Conservation (phyloP, 2,797 vertebrate species). For the Danio aesculapii region DNA sequence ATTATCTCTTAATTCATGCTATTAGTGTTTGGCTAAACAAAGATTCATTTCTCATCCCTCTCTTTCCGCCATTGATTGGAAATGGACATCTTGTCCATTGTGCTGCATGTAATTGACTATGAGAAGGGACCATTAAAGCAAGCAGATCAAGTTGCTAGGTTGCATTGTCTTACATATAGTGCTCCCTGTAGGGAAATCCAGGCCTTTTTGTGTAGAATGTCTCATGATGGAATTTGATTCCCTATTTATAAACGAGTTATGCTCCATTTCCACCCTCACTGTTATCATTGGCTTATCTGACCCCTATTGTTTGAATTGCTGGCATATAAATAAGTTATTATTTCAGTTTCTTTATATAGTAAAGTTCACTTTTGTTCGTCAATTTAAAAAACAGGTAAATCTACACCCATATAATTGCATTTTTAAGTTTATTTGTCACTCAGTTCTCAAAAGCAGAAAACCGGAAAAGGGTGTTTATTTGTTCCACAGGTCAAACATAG, state of each 20-base stretch:
- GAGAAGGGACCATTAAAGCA: conserved; percentile 31
- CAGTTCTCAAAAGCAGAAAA: too few relatives aligned
- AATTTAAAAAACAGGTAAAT: too few relatives aligned
- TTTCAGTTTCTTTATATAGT: too few relatives aligned
- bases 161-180: conserved; percentile 21
- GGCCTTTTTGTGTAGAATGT: conserved; percentile 18
- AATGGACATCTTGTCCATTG: conserved; percentile 45
- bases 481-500: too few relatives aligned
- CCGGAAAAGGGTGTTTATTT: too few relatives aligned
- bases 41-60: conserved; percentile 43
- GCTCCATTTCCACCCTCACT: not conserved
- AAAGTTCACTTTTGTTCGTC: too few relatives aligned
- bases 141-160: conserved; percentile 7
- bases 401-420: too few relatives aligned
- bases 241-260: not conserved
- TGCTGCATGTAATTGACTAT: conserved; percentile 49
- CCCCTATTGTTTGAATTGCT: conserved; percentile 8
- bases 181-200: not conserved
- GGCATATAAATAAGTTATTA: not conserved
- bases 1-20: conserved; percentile 68
- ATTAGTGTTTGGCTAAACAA: conserved; percentile 55
- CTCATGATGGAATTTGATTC: not conserved
- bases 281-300: not conserved
- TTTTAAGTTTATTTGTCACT: too few relatives aligned
- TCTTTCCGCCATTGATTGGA: conserved; percentile 35